Conservation (phyloP, 2,888 invertebrate species). For the Himalopsyche tibetana region DNA sequence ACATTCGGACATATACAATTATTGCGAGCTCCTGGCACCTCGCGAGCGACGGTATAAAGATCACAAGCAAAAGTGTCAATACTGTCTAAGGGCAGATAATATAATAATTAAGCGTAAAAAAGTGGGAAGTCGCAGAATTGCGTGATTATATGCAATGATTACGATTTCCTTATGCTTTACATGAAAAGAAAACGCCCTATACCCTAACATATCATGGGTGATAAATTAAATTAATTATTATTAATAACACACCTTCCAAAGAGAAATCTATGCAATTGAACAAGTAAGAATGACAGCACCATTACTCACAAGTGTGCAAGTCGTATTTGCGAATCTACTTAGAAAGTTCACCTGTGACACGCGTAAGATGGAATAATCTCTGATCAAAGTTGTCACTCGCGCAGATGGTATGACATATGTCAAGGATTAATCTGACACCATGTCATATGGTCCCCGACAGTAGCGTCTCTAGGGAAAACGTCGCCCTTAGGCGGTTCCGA, state of each 20-base stretch:
- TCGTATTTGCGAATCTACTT: neutral
- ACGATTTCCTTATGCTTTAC: too few relatives aligned
- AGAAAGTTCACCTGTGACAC: constrained; percentile 43
- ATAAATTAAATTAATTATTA: neutral
- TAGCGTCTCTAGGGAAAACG: too few relatives aligned
- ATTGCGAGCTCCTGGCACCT: too few relatives aligned
- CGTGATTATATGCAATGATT: too few relatives aligned
- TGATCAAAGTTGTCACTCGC: neutral
- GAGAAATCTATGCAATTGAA: constrained; percentile 1
- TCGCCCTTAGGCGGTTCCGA: too few relatives aligned
- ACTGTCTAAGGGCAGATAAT: too few relatives aligned
- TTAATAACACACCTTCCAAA: constrained; percentile 16
- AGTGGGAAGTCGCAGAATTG: too few relatives aligned
- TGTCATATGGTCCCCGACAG: too few relatives aligned
- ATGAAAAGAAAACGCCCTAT: neutral
- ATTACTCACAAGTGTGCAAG: constrained; percentile 22
- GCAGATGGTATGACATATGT: constrained; percentile 24
- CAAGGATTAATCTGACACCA: constrained; percentile 13
- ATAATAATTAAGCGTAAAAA: too few relatives aligned
- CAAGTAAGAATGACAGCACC: constrained; percentile 4
- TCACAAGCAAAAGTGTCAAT: too few relatives aligned
- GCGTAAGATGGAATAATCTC: constrained; percentile 35
- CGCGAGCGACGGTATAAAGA: too few relatives aligned
- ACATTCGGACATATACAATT: too few relatives aligned
- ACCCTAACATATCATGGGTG: neutral